Evolutionary conservation across 2,113 vertebrate genomes (phyloP).

Genomic region (Cacatua alba): DNA sequence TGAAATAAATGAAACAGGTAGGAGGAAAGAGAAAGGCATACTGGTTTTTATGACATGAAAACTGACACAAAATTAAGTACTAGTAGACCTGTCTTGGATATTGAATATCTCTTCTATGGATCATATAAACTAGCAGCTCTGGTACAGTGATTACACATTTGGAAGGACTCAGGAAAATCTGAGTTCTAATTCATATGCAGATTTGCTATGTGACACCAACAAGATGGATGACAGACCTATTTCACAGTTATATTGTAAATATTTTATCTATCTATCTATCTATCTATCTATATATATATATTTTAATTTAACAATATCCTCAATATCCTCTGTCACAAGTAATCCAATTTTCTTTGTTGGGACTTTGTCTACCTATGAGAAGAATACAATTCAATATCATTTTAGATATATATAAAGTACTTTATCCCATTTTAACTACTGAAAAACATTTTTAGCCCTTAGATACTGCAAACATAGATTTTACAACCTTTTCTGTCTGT

Average conservation of each 20-base stretch:
- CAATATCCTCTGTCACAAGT: background rate
- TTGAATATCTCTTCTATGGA: background rate
- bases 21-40: background rate
- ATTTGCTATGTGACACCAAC: background rate
- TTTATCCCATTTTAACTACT: background rate
- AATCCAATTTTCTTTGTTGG: background rate
- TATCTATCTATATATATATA: no score
- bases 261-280: background rate
- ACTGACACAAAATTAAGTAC: background rate
- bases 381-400: background rate
- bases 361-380: background rate
- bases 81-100: background rate
- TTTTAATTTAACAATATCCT: background rate
- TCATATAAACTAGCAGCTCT: background rate
- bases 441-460: background rate
- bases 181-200: background rate
- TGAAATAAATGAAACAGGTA: background rate
- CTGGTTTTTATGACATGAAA: background rate
- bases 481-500: background rate
- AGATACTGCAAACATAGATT: background rate
- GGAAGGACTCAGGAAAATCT: background rate
- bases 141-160: background rate
- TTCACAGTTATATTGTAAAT: background rate
- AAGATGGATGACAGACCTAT: background rate
- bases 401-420: background rate